phyloP scores from a whole-genome alignment of 2,113 vertebrate genomes.

The Polypterus bichir region DNA sequence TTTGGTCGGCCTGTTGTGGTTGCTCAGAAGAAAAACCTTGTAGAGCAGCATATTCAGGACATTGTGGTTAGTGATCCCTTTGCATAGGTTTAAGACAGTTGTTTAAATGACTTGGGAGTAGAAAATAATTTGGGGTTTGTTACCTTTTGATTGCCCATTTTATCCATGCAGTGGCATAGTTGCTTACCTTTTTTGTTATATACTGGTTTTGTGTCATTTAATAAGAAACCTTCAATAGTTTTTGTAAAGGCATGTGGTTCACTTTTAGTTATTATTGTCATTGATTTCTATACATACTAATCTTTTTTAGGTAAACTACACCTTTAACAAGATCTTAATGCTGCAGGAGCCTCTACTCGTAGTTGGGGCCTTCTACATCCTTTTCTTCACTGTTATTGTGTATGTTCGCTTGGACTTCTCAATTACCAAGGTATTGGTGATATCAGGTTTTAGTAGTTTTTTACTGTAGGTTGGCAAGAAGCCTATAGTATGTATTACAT shows the following conservation, averaged over 20 bases:
- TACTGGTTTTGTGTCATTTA: too few relatives aligned
- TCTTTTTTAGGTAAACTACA: slow-evolving; percentile 74
- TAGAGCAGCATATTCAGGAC: slow-evolving; percentile 96
- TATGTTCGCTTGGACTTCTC: slow-evolving; percentile 94
- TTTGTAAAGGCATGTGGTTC: too few relatives aligned
- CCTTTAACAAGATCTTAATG: slow-evolving; percentile 94
- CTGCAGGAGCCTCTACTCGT: slow-evolving; percentile 92
- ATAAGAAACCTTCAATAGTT: too few relatives aligned
- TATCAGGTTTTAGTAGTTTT: too few relatives aligned
- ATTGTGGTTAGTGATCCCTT: slow-evolving; percentile 69
- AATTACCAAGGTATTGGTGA: slow-evolving; percentile 93
- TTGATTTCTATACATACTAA: too few relatives aligned
- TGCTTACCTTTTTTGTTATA: too few relatives aligned
- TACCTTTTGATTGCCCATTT: neutral
- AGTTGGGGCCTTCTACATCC: slow-evolving; percentile 88
- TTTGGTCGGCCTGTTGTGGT: slow-evolving; percentile 89
- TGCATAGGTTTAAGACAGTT: too few relatives aligned
- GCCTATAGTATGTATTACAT: too few relatives aligned
- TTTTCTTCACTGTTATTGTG: slow-evolving; percentile 93
- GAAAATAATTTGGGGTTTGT: neutral
- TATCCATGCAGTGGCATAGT: neutral
- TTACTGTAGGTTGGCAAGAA: too few relatives aligned
- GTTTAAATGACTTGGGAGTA: neutral
- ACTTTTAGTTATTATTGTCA: too few relatives aligned
- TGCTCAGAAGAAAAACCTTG: slow-evolving; percentile 83